These are phyloP conservation scores for Habroteleia sp. DNA, from an alignment of 2,888 invertebrate species.

Conservation along the genomic window DNA sequence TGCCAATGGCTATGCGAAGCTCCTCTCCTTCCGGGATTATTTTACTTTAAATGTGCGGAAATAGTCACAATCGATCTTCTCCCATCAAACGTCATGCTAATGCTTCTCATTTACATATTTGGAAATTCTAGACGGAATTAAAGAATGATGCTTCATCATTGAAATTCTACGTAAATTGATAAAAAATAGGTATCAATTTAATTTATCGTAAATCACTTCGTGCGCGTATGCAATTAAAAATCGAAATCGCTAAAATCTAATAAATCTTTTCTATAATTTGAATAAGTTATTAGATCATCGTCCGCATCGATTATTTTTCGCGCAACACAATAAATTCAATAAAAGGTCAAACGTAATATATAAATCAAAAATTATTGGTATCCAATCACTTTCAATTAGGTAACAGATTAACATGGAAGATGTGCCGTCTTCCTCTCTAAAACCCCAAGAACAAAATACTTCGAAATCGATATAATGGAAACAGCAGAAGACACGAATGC, in stretches of 20 bases:
- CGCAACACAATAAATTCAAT: constrained; percentile 5
- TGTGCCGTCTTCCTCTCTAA: constrained; percentile 29
- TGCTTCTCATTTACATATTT: constrained; percentile 42
- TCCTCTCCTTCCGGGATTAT: constrained; percentile 62
- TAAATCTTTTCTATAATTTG: no score
- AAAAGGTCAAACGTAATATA: constrained; percentile 24
- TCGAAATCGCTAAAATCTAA: no score
- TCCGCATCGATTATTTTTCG: neutral
- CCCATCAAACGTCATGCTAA: constrained; percentile 38
- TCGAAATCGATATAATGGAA: constrained; percentile 22
- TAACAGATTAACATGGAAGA: constrained; percentile 29
- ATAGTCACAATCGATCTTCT: constrained; percentile 51
- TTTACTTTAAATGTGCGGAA: constrained; percentile 53
- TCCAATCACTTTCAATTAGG: constrained; percentile 41
- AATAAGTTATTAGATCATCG: neutral
- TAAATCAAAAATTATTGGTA: constrained; percentile 34
- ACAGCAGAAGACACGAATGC: constrained; percentile 55
- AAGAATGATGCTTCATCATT: no score
- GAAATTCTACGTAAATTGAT: no score
- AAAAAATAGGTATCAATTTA: constrained; percentile 11
- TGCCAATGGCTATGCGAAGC: constrained; percentile 30
- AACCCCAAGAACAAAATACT: constrained; percentile 7
- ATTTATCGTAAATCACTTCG: constrained; percentile 10
- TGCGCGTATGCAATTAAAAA: neutral
- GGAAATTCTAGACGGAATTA: constrained; percentile 27